These are phyloP conservation scores for Drosophila quinaria DNA, from an alignment of 2,888 invertebrate species.

Conservation along the genomic window DNA sequence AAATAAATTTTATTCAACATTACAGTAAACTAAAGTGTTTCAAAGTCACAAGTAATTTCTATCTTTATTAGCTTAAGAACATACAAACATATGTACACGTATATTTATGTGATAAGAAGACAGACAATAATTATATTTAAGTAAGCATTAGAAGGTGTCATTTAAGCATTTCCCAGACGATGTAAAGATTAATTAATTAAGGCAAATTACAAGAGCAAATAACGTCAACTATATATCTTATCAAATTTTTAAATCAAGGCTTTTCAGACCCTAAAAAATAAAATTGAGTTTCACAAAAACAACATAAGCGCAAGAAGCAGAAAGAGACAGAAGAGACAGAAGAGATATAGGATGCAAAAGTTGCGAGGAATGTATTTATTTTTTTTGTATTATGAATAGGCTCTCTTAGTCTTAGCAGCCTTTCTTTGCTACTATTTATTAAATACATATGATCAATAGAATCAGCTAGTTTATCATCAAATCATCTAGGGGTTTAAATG, in stretches of 20 bases:
- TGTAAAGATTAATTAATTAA: background rate
- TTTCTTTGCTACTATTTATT: no score
- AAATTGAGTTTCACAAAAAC: background rate
- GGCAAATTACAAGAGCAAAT: background rate
- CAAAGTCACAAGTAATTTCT: no score
- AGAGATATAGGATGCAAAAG: no score
- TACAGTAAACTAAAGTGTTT: no score
- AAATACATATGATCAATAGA: no score
- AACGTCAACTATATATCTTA: slow-evolving; percentile 9
- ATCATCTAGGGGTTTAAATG: no score
- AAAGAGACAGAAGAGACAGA: no score
- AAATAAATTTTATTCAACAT: background rate
- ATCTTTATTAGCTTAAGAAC: no score
- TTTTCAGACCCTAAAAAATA: background rate
- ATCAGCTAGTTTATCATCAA: no score
- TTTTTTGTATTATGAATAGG: no score
- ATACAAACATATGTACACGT: background rate
- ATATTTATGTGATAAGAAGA: slow-evolving; percentile 11
- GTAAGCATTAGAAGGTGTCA: background rate
- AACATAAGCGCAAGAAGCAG: background rate
- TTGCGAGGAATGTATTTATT: no score
- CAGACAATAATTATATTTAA: slow-evolving; percentile 16
- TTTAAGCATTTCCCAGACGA: background rate
- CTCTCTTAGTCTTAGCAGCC: no score
- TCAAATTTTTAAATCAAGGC: background rate